Base-by-base conservation (phyloP, 2,888 invertebrate species). In the Pyrocoelia pectoralis region DNA sequence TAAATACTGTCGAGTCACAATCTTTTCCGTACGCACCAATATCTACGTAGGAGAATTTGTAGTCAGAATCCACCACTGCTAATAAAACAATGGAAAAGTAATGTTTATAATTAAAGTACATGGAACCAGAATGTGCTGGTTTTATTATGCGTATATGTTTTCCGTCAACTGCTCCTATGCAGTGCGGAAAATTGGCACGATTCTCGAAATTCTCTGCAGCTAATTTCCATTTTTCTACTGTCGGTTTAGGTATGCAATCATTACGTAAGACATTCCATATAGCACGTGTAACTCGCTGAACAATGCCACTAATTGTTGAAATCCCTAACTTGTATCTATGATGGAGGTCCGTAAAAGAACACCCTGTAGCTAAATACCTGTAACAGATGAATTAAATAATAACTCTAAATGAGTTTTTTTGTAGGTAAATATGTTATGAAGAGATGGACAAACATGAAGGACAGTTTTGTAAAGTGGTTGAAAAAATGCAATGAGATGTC, bases 151-250 rank as follows among this genome's bases (percentile, higher is more conserved):
- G 62, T 13, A 74, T 71, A 54, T 74, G 72, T 67, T 73, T 74
- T 10, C 73, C 74, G 56, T 73, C 72, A 8, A 72, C 55, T 19
- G 74, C 73, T 55, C 71, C 73, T 10, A 73, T 46, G 53, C 73
- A 57, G 68, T 33, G 38, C n/a, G 40, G 38, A 58, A 73, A 70
- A 57, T 68, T 67, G 19, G 64, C 57, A 9, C 38, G 3, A 38
- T 6, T 38, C 12, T 38, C 38, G 38, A 38, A 38, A 38, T 38
- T 38, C 12, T 38, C 10, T 38, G 38, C 3, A 2, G 38, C 12
- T 38, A 3, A n/a, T 38, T 6, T 38, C 38, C 12, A 38, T 38
- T 38, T 38, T 38, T 9, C 38, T 38, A 9, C 38, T 38, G 10
- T 38, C 38, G 38, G 38, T 38, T 38, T 38, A 38, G 12, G 38